Conservation (phyloP, 2,113 vertebrate species). For the Madoqua kirkii region DNA sequence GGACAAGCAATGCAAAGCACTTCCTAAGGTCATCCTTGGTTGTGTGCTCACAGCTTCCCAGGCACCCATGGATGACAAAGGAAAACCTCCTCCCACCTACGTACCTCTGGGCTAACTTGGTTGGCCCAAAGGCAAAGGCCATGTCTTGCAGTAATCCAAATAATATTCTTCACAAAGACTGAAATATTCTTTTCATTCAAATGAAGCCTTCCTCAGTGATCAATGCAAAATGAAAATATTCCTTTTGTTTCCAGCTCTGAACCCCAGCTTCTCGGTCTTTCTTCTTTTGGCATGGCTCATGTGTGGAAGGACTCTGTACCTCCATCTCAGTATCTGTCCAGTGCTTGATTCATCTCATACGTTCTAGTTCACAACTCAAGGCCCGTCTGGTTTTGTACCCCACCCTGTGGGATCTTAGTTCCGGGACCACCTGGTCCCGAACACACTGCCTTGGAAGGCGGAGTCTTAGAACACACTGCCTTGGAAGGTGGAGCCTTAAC, state of each 20-base stretch:
- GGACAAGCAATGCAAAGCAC: background rate
- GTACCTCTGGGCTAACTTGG: background rate
- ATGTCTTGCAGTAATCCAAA: background rate
- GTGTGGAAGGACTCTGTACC: background rate
- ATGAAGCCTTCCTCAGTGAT: background rate
- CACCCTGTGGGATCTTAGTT: background rate
- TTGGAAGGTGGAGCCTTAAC: background rate
- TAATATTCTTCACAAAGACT: background rate
- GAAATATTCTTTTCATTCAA: background rate
- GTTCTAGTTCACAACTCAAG: background rate
- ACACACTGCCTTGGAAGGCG: background rate
- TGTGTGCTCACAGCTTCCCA: background rate
- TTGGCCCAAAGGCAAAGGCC: background rate
- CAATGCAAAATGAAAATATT: background rate
- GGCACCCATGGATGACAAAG: background rate
- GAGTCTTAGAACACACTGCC: background rate
- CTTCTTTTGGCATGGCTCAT: background rate
- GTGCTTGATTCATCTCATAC: background rate
- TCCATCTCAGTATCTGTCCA: background rate
- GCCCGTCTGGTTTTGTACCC: background rate
- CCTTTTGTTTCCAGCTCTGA: background rate
- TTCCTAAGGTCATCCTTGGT: background rate
- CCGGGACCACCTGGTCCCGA: background rate
- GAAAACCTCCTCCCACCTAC: background rate
- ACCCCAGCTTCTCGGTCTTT: background rate